These are phyloP conservation scores for Zoanthus solanderi DNA, from an alignment of 92 coral and sea anemone genomes.

Conservation along the genomic window DNA sequence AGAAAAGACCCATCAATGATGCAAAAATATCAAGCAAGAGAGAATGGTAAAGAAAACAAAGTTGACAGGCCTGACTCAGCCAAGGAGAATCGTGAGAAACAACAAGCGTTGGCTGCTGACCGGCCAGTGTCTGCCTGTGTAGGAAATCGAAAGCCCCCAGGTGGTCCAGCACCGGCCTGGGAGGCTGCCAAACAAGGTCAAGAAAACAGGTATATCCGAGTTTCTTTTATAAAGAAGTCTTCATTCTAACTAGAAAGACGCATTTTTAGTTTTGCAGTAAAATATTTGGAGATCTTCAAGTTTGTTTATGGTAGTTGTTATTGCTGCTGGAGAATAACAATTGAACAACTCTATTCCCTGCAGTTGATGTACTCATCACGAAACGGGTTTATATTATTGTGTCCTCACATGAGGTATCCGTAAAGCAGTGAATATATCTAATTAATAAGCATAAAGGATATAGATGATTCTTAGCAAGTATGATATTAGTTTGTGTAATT, in stretches of 20 bases:
- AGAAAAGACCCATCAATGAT: conserved; percentile 82
- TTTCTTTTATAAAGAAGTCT: not conserved
- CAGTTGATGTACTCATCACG: too few relatives aligned
- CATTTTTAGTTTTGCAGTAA: not conserved
- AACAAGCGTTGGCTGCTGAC: conserved; percentile 54
- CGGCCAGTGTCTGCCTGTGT: conserved; percentile 90
- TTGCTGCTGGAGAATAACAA: too few relatives aligned
- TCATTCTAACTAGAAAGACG: not conserved
- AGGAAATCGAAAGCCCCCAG: conserved; percentile 68
- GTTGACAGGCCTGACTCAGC: conserved; percentile 74
- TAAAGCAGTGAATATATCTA: too few relatives aligned
- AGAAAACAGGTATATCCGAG: conserved; percentile 70
- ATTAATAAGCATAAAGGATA: too few relatives aligned
- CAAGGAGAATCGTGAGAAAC: conserved; percentile 55
- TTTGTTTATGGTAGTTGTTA: too few relatives aligned
- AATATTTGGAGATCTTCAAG: too few relatives aligned
- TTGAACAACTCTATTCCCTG: too few relatives aligned
- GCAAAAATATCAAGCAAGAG: conserved; percentile 85
- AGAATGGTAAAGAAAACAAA: conserved; percentile 70
- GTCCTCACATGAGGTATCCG: too few relatives aligned
- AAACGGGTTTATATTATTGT: too few relatives aligned
- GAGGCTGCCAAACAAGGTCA: conserved; percentile 96
- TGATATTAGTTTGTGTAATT: too few relatives aligned
- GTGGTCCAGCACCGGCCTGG: conserved; percentile 82
- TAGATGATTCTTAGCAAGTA: too few relatives aligned